These are phyloP conservation scores for Capitulum mitella DNA, from an alignment of 2,888 invertebrate genomes.

Conservation along the genomic window DNA sequence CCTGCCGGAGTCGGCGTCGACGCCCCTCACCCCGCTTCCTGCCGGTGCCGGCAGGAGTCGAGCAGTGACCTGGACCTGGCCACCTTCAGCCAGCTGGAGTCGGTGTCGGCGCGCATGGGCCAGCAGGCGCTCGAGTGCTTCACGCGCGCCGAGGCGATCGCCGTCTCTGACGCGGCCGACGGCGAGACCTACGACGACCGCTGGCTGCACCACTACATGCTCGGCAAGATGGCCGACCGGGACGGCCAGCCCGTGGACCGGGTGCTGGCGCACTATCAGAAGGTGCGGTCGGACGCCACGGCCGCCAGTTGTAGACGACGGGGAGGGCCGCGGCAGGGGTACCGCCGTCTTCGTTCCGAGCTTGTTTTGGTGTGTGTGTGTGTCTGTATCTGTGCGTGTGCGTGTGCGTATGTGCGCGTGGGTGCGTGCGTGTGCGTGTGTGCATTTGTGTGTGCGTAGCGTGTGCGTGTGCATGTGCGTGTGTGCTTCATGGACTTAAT, in stretches of 20 bases:
- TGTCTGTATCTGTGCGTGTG: too few relatives aligned
- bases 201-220: constrained; percentile 89
- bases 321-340: too few relatives aligned
- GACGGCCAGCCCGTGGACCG: constrained; percentile 62
- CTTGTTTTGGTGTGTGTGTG: too few relatives aligned
- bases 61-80: constrained; percentile 46
- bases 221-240: constrained; percentile 92
- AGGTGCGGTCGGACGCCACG: too few relatives aligned
- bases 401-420: too few relatives aligned
- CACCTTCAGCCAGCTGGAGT: constrained; percentile 57
- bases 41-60: constrained; percentile 38
- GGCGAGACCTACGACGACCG: constrained; percentile 66
- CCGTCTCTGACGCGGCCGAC: constrained; percentile 50
- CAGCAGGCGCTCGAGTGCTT: constrained; percentile 72
- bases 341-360: too few relatives aligned
- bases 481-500: too few relatives aligned
- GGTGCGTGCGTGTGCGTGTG: too few relatives aligned
- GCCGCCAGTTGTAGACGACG: too few relatives aligned
- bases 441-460: too few relatives aligned
- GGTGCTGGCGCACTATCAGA: constrained; percentile 65
- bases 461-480: too few relatives aligned
- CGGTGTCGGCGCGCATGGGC: constrained; percentile 69
- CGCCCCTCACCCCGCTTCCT: neutral
- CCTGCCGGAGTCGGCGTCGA: too few relatives aligned
- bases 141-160: constrained; percentile 44